These are phyloP conservation scores for Dasypus novemcinctus DNA, from an alignment of 2,113 vertebrate genomes.

Conservation along the genomic window DNA sequence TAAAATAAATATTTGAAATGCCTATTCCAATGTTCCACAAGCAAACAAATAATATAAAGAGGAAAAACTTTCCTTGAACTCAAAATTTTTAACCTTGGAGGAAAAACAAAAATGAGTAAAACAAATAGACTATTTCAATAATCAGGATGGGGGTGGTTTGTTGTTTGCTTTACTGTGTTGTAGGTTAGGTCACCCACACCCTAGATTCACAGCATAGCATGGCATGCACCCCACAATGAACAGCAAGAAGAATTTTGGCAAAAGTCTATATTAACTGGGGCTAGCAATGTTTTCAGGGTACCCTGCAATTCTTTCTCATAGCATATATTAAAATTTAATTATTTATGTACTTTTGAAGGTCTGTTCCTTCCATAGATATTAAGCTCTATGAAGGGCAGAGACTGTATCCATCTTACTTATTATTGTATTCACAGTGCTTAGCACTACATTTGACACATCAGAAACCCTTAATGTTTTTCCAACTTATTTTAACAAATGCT, in stretches of 20 bases:
- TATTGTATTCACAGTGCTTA: background rate
- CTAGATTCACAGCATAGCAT: background rate
- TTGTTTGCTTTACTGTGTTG: background rate
- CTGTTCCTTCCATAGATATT: background rate
- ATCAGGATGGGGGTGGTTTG: background rate
- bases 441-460: background rate
- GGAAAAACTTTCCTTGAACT: background rate
- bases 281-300: background rate
- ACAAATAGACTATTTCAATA: background rate
- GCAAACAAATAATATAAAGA: background rate
- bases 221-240: background rate
- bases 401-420: background rate
- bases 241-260: constrained; percentile 1
- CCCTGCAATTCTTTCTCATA: background rate
- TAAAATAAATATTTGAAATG: constrained; percentile 1
- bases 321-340: constrained; percentile 3
- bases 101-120: background rate
- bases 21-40: background rate
- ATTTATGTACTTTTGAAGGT: background rate
- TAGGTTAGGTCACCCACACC: background rate
- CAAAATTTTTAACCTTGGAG: background rate
- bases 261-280: background rate
- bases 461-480: background rate
- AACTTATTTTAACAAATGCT: too few relatives aligned
- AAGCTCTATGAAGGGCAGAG: background rate